A percentile compares a stretch with the other conserved stretches of the same genome.
These are phyloP conservation scores for Drosophila anomalipes DNA, from an alignment of 2,888 invertebrate genomes.

Conservation along the genomic window DNA sequence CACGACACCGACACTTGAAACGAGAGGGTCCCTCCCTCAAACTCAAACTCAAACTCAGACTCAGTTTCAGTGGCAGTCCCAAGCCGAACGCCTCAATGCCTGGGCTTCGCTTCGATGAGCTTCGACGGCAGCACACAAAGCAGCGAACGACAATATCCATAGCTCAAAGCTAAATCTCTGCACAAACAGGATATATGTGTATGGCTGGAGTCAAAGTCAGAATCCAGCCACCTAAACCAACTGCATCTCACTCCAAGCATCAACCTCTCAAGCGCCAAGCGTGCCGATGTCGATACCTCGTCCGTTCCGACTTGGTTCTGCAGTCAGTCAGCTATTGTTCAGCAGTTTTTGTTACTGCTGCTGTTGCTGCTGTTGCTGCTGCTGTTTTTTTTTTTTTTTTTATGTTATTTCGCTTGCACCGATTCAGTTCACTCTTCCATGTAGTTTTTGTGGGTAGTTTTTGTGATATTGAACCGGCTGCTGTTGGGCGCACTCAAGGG, in stretches of 20 bases:
- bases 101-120: slow-evolving; percentile 59
- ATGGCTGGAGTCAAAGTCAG: slow-evolving; percentile 69
- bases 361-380: background rate
- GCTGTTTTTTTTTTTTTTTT: slow-evolving; percentile 16
- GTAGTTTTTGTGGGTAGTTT: slow-evolving; percentile 55
- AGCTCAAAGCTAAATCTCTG: slow-evolving; percentile 83
- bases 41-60: slow-evolving; percentile 12
- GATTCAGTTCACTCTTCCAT: slow-evolving; percentile 25
- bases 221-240: slow-evolving; percentile 36
- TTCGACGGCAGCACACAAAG: slow-evolving; percentile 51
- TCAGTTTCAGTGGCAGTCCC: slow-evolving; percentile 19
- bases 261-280: slow-evolving; percentile 49
- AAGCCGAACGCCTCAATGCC: slow-evolving; percentile 39
- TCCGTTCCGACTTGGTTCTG: slow-evolving; percentile 73
- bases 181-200: slow-evolving; percentile 74
- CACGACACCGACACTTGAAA: slow-evolving; percentile 58
- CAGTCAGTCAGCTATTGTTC: slow-evolving; percentile 74
- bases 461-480: slow-evolving; percentile 70
- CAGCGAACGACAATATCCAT: slow-evolving; percentile 74
- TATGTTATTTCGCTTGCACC: slow-evolving; percentile 20
- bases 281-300: slow-evolving; percentile 64
- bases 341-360: slow-evolving; percentile 21
- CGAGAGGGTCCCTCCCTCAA: slow-evolving; percentile 5
- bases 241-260: slow-evolving; percentile 2
- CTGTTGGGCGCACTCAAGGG: slow-evolving; percentile 67